A percentile compares a stretch with the other conserved stretches of the same genome.
Evolutionary conservation across 2,888 invertebrate genomes (phyloP).

Genomic region (Drosophila kambysellisi): DNA sequence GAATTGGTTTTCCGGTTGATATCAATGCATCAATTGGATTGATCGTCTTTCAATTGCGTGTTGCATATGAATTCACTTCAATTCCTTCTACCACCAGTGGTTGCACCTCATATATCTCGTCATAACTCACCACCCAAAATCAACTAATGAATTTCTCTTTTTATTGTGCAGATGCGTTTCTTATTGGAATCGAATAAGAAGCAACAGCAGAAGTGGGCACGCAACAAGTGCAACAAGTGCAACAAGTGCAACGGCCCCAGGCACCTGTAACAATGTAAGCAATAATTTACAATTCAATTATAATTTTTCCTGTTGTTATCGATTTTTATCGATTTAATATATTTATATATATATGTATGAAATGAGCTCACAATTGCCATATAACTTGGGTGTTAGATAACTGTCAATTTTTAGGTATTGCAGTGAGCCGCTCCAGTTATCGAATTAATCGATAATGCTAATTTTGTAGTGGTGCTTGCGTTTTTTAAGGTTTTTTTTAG

Average conservation of each 20-base stretch:
- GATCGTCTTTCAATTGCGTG: slow-evolving; percentile 60
- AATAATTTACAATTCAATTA: not conserved
- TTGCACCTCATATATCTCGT: not conserved
- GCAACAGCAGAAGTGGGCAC: slow-evolving; percentile 12
- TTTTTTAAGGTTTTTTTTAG: too few relatives aligned
- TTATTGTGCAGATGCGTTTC: slow-evolving; percentile 29
- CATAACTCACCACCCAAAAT: not conserved
- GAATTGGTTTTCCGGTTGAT: slow-evolving; percentile 57
- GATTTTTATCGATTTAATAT: slow-evolving; percentile 7
- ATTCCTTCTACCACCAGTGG: slow-evolving; percentile 21
- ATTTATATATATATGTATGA: not conserved
- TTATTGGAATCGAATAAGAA: slow-evolving; percentile 9
- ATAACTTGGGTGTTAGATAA: not conserved
- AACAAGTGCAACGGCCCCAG: slow-evolving; percentile 34
- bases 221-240: slow-evolving; percentile 39
- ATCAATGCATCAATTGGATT: slow-evolving; percentile 72
- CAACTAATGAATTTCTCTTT: slow-evolving; percentile 31
- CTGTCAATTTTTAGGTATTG: not conserved
- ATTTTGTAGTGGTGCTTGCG: not conserved
- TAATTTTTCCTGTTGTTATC: not conserved
- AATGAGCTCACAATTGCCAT: not conserved
- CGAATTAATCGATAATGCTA: not conserved
- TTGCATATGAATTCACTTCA: slow-evolving; percentile 61
- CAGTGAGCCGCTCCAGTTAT: not conserved
- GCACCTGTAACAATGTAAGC: slow-evolving; percentile 33